Evolutionary conservation across 2,888 invertebrate genomes (phyloP).

Genomic region (Trypoxylon attenuatum): DNA sequence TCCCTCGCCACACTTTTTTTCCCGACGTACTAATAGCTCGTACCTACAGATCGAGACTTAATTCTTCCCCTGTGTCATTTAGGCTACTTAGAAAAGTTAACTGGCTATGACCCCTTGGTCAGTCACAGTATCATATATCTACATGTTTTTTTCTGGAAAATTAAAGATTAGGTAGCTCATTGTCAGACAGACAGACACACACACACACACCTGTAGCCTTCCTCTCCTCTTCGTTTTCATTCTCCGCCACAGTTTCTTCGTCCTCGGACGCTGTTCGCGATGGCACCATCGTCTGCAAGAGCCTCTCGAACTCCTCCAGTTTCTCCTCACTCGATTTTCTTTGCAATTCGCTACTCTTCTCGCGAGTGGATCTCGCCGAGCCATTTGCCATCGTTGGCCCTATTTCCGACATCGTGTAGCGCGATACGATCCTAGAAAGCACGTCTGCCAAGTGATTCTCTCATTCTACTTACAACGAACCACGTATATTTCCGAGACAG

Average conservation of each 20-base stretch:
- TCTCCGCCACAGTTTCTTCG: constrained; percentile 51
- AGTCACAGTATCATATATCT: too few relatives aligned
- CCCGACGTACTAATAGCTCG: constrained; percentile 5
- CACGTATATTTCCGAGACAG: too few relatives aligned
- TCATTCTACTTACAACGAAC: too few relatives aligned
- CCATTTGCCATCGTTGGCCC: too few relatives aligned
- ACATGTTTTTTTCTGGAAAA: not conserved
- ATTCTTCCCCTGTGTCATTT: not conserved
- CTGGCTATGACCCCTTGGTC: too few relatives aligned
- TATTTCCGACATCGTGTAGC: too few relatives aligned
- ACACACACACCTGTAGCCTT: constrained; percentile 39
- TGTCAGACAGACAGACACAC: too few relatives aligned
- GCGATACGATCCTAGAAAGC: too few relatives aligned
- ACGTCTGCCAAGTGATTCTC: too few relatives aligned
- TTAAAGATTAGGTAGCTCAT: too few relatives aligned
- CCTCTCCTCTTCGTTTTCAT: constrained; percentile 49
- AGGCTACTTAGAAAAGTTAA: not conserved
- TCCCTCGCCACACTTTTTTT: constrained; percentile 11
- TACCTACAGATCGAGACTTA: constrained; percentile 1
- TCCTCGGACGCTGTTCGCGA: constrained; percentile 63
- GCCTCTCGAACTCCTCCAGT: constrained; percentile 69
- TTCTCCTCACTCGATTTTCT: constrained; percentile 61
- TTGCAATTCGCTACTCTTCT: too few relatives aligned
- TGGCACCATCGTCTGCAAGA: constrained; percentile 68
- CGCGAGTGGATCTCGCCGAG: too few relatives aligned